A percentile compares a stretch with the other conserved stretches of the same genome.
These are phyloP conservation scores for Leucophenga montana DNA, from an alignment of 2,888 invertebrate species.

Conservation along the genomic window DNA sequence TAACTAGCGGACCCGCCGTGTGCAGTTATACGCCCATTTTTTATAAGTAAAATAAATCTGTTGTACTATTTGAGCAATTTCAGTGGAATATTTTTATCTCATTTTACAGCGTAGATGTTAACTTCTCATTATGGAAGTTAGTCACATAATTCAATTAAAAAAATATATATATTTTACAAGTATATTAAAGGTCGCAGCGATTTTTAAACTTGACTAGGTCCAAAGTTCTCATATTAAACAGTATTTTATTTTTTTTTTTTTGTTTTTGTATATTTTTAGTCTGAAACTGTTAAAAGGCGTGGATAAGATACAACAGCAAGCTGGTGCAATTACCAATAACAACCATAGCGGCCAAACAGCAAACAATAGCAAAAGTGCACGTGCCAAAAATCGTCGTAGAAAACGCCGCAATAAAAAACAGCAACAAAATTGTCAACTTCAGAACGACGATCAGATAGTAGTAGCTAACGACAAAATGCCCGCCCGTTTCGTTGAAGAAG, in stretches of 20 bases:
- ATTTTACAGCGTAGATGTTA: too few relatives aligned
- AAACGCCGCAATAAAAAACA: conserved; percentile 66
- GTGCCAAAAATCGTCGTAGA: conserved; percentile 66
- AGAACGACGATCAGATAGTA: conserved; percentile 50
- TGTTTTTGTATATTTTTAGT: conserved; percentile 22
- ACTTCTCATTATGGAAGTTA: too few relatives aligned
- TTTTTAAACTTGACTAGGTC: too few relatives aligned
- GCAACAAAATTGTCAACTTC: conserved; percentile 57
- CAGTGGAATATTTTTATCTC: too few relatives aligned
- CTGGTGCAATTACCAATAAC: conserved; percentile 53
- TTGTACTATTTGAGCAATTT: too few relatives aligned
- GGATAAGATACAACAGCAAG: conserved; percentile 55
- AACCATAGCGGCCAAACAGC: conserved; percentile 44
- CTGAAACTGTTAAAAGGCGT: conserved; percentile 59
- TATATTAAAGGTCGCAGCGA: too few relatives aligned
- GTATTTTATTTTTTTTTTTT: neutral
- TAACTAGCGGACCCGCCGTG: too few relatives aligned
- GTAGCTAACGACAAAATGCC: conserved; percentile 76
- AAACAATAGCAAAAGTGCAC: conserved; percentile 59
- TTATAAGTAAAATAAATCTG: too few relatives aligned
- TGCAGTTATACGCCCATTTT: too few relatives aligned
- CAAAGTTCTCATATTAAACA: neutral
- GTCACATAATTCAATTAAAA: too few relatives aligned
- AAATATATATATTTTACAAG: too few relatives aligned
- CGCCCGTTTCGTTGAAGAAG: conserved; percentile 78